phyloP scores from a whole-genome alignment of 1,140 invertebrate genomes.

The Euwallacea fornicatus region DNA sequence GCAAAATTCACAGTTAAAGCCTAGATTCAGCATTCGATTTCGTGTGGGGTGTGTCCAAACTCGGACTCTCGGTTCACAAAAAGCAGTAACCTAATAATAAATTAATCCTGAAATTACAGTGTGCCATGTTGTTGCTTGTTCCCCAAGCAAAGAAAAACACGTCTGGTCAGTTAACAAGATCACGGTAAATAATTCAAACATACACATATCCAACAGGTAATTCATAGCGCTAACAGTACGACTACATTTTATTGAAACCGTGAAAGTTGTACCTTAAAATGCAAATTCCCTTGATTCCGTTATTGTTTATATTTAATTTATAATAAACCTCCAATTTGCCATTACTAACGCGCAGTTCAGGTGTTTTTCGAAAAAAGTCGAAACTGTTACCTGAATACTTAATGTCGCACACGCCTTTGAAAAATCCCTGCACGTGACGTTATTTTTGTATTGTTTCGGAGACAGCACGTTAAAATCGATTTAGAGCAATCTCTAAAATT shows the following conservation, averaged over 20 bases:
- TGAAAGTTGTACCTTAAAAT: conserved; percentile 28
- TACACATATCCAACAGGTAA: background rate
- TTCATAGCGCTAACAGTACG: conserved; percentile 21
- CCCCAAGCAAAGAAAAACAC: too few species aligned
- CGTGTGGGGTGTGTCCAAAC: too few species aligned
- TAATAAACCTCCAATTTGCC: conserved; percentile 21
- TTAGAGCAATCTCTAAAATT: too few species aligned
- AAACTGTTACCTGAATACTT: conserved; percentile 31
- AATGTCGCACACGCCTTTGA: conserved; percentile 28
- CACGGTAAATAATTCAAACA: conserved; percentile 14
- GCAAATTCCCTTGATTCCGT: conserved; percentile 22
- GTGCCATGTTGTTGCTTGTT: too few species aligned
- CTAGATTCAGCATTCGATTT: too few species aligned
- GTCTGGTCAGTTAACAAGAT: background rate
- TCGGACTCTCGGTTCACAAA: too few species aligned
- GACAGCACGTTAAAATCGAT: too few species aligned
- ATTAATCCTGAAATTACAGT: too few species aligned
- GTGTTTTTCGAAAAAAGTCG: conserved; percentile 25
- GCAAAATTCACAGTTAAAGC: too few species aligned
- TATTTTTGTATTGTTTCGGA: conserved; percentile 14
- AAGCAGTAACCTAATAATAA: too few species aligned
- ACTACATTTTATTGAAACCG: conserved; percentile 26
- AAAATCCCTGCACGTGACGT: conserved; percentile 24
- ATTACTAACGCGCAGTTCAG: conserved; percentile 15
- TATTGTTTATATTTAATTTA: conserved; percentile 32